Evolutionary conservation across 2,888 invertebrate species (phyloP), one percentile per base, ranked within the genome.

Genomic region (Altica lythri): DNA sequence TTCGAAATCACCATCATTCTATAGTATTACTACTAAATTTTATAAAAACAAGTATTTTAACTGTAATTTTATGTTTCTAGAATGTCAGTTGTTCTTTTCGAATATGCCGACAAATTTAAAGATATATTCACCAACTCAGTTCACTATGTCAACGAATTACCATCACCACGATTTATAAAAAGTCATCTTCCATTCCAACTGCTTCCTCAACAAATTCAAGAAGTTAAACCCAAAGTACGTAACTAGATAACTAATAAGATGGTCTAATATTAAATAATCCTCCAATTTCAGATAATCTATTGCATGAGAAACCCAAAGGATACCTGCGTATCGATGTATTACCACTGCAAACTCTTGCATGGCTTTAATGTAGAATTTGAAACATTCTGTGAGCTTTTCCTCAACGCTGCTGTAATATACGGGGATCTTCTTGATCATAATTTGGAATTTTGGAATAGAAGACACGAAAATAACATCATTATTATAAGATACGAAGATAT

Each of bases 261-360:
- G n/a, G n/a, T n/a, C n/a, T n/a, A n/a, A n/a, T n/a, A n/a, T n/a
- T n/a, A n/a, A n/a, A n/a, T n/a, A n/a, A n/a, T n/a, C n/a, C n/a
- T n/a, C n/a, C n/a, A n/a, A 34, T 69, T 66, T 38, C 71, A 92
- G 90, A 85, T 93, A 13, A 85, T 95, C 57, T 95, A 95, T 74
- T 86, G 91, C 1, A 84, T 90, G 0, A 83, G 95, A 42, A 92
- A 95, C 77, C 92, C 95, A 0, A 94, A 94, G 74, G 95, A 95
- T 72, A 85, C 90, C 68, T 89, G 88, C 57, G 91, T 95, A 0
- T 95, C 95, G 0, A 93, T 88, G 70, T 95, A 88, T 73, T 87
- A 92, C 74, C 91, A 93, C 74, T 91, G 86, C 71, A 83, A 81
- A 53, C 77, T 89, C 47, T 80, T 91, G 29, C 89, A 92, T 64